Evolutionary conservation across 2,797 vertebrate species (phyloP).

Genomic region (Acanthurus tractus): DNA sequence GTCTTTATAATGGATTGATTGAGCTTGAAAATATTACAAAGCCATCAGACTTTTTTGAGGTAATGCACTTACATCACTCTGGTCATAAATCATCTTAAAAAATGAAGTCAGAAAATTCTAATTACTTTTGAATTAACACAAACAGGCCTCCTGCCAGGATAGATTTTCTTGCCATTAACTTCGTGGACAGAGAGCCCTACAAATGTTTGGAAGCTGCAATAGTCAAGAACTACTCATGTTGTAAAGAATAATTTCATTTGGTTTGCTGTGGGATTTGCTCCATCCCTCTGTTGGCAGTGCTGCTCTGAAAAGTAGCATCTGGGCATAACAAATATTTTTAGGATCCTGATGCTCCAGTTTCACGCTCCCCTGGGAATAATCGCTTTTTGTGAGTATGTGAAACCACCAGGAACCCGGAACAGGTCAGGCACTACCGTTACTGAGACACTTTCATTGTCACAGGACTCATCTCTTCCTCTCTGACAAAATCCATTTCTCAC

Average conservation of each 20-base stretch:
- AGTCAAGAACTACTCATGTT: conserved; percentile 3
- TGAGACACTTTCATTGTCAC: conserved; percentile 36
- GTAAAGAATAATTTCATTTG: conserved; percentile 27
- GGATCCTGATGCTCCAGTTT: conserved; percentile 74
- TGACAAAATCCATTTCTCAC: conserved; percentile 51
- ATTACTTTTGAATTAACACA: background rate
- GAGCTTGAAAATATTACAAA: background rate
- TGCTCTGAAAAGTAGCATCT: conserved; percentile 46
- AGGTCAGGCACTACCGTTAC: conserved; percentile 49
- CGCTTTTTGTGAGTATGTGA: conserved; percentile 52
- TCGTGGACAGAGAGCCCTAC: background rate
- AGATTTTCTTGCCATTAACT: background rate
- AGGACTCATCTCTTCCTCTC: conserved; percentile 26
- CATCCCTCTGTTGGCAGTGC: conserved; percentile 25
- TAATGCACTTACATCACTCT: background rate
- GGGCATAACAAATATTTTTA: conserved; percentile 76
- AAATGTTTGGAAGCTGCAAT: background rate
- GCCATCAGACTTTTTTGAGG: background rate
- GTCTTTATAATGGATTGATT: background rate
- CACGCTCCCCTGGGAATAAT: conserved; percentile 57
- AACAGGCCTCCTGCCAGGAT: background rate
- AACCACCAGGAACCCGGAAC: conserved; percentile 44
- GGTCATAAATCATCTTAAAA: background rate
- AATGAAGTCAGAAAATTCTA: conserved; percentile 1
- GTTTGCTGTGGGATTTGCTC: conserved; percentile 37